phyloP scores from a whole-genome alignment of 2,888 invertebrate genomes.

The Megaustenia siamemsis region DNA sequence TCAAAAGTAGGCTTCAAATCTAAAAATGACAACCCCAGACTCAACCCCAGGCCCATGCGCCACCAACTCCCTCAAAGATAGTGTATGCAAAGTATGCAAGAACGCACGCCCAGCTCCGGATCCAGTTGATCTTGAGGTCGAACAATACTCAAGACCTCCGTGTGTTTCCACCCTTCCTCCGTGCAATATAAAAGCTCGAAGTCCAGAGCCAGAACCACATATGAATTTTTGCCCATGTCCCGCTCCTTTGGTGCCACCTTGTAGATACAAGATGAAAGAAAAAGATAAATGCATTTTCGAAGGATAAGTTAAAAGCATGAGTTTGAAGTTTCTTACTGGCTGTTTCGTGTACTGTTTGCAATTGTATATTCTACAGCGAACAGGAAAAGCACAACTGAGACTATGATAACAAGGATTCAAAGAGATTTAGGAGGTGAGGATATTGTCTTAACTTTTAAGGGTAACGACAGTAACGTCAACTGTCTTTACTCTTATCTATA shows the following conservation, averaged over 20 bases:
- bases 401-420: neutral
- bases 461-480: no score
- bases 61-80: no score
- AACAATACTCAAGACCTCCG: conserved; percentile 24
- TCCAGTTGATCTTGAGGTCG: neutral
- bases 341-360: no score
- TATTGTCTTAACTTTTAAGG: neutral
- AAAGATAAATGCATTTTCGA: conserved; percentile 18
- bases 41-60: no score
- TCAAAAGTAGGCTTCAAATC: neutral
- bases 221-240: conserved; percentile 31
- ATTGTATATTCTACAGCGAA: no score
- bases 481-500: no score
- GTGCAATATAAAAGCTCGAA: conserved; percentile 2
- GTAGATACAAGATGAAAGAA: neutral
- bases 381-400: no score
- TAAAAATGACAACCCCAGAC: neutral
- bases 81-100: neutral
- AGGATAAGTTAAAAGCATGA: neutral
- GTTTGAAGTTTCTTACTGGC: no score
- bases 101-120: neutral
- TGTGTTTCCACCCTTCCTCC: conserved; percentile 1
- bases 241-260: neutral
- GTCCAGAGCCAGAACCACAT: conserved; percentile 30
- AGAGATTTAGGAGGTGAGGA: neutral